phyloP scores from a whole-genome alignment of 2,888 invertebrate genomes.

The Microchrysa polita region DNA sequence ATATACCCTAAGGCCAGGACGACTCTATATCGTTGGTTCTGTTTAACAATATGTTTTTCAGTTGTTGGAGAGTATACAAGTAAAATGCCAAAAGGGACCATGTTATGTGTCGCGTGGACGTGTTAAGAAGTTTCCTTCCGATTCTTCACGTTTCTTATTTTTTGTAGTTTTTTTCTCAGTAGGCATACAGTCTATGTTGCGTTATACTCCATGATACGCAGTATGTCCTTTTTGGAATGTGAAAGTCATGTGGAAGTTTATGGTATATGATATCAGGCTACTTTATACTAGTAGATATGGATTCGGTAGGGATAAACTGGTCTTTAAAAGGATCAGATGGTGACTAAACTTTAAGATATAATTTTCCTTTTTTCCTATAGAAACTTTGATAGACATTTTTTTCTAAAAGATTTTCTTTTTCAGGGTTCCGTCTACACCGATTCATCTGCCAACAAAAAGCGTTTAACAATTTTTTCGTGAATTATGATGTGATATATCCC shows the following conservation, averaged over 20 bases:
- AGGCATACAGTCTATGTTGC: too few relatives aligned
- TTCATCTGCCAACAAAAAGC: too few relatives aligned
- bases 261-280: background rate
- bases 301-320: background rate
- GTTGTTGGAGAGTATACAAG: too few relatives aligned
- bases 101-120: slow-evolving; percentile 25
- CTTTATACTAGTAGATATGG: background rate
- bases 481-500: too few relatives aligned
- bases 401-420: too few relatives aligned
- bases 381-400: too few relatives aligned
- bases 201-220: background rate
- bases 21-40: background rate
- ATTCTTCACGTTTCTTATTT: background rate
- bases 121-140: slow-evolving; percentile 27
- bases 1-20: background rate
- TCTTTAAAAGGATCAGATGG: too few relatives aligned
- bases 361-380: too few relatives aligned
- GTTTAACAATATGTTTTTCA: slow-evolving; percentile 34
- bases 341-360: too few relatives aligned
- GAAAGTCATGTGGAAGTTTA: background rate
- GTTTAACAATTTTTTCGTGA: too few relatives aligned
- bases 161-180: too few relatives aligned
- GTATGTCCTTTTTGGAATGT: background rate
- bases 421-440: too few relatives aligned
- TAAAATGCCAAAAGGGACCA: background rate